These are phyloP conservation scores for Argyresthia goedartella DNA, from an alignment of 2,888 invertebrate species.

Conservation along the genomic window DNA sequence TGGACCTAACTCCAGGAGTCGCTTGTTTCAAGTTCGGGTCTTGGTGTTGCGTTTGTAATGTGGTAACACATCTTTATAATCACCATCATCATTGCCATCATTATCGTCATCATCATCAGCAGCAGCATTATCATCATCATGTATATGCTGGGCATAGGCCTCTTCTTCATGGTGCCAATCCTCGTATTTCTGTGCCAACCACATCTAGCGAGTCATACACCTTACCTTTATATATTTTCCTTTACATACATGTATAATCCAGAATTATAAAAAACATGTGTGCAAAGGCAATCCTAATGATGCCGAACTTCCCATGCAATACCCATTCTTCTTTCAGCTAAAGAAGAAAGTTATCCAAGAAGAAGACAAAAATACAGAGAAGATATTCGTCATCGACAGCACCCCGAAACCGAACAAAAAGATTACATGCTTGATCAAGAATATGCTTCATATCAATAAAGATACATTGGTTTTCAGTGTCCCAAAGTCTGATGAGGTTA, in stretches of 20 bases:
- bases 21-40: conserved; percentile 54
- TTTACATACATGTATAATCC: too few relatives aligned
- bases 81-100: too few relatives aligned
- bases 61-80: conserved; percentile 23
- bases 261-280: too few relatives aligned
- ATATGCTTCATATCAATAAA: conserved; percentile 49
- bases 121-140: too few relatives aligned
- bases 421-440: conserved; percentile 37
- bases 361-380: conserved; percentile 44
- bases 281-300: too few relatives aligned
- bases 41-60: conserved; percentile 50
- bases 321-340: conserved; percentile 25
- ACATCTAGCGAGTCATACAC: too few relatives aligned
- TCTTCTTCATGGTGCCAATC: too few relatives aligned
- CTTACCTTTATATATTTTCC: too few relatives aligned
- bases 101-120: too few relatives aligned
- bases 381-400: conserved; percentile 46
- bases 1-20: conserved; percentile 65
- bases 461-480: conserved; percentile 45
- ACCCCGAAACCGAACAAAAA: conserved; percentile 44
- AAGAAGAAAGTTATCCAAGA: conserved; percentile 24
- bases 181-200: too few relatives aligned
- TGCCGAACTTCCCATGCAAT: neutral
- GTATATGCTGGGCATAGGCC: too few relatives aligned
- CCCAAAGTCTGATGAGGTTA: conserved; percentile 41